phyloP scores from a whole-genome alignment of 2,113 vertebrate species.

The Numenius arquata region DNA sequence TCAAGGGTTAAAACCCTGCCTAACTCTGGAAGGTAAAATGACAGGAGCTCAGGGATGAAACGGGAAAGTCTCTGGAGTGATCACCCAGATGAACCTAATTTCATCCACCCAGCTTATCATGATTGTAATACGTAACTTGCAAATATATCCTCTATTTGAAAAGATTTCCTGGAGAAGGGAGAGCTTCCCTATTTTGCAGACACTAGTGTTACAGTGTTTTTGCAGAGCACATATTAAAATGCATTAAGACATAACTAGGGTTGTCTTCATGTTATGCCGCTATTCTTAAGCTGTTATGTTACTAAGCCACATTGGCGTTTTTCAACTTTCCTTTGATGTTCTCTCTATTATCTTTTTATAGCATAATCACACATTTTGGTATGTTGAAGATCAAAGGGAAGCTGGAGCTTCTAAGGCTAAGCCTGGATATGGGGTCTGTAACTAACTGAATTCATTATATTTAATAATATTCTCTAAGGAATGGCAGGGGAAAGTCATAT shows the following conservation, averaged over 20 bases:
- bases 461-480: conserved; percentile 72
- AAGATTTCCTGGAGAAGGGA: neutral
- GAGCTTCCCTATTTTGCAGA: neutral
- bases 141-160: neutral
- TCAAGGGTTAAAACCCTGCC: conserved; percentile 48
- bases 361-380: conserved; percentile 73
- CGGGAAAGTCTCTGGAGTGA: neutral
- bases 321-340: conserved; percentile 64
- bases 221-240: conserved; percentile 61
- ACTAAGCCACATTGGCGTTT: conserved; percentile 61
- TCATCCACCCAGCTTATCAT: neutral
- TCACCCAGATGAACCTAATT: neutral
- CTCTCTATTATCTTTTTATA: conserved; percentile 72
- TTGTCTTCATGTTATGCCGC: conserved; percentile 68
- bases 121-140: neutral
- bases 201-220: conserved; percentile 14
- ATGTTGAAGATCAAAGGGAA: conserved; percentile 71
- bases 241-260: conserved; percentile 68
- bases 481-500: conserved; percentile 53
- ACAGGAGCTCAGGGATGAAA: conserved; percentile 19
- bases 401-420: conserved; percentile 69
- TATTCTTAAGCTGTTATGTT: conserved; percentile 72
- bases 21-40: neutral
- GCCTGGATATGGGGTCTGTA: conserved; percentile 61
- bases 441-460: conserved; percentile 76